Evolutionary conservation across 2,888 invertebrate species (phyloP), one percentile per base, ranked within the genome.

Genomic region (Hypolimnas misippus): DNA sequence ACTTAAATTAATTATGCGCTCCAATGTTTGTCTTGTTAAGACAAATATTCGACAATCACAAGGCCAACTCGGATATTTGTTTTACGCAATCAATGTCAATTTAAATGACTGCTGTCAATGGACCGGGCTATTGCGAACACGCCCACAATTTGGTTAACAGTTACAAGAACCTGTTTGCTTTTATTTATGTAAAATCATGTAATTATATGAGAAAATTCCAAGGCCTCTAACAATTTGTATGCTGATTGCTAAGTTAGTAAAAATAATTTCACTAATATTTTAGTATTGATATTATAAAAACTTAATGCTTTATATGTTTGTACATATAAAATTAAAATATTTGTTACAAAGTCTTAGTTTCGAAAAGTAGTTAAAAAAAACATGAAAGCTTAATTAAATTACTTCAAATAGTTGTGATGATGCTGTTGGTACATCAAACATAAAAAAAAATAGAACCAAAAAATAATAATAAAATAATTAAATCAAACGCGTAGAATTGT

Each of bases 51-150:
- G 72, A 78, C 76, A 79, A 83, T 82, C 81, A 77, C 76, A 78
- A 73, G 78, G 77, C 75, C 72, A 69, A 72, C 67, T 72, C 74
- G 82, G 84, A 83, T 83, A 81, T 87, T 87, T 83, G 76, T 73
- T 73, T 81, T 82, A 76, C 79, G 81, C 82, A 83, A 80, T 46
- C 66, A 57, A 57, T 57, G 63, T 60, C 66, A 60, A 60, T 61
- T 51, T 51, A 56, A 63, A 59, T 46, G 52, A 55, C 52, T 16
- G 17, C 42, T 53, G 57, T 62, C 52, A 57, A 29, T 57, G 25
- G 17, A n/a, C 17, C 19, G n/a, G 16, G 53, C 21, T 53, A 59
- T 53, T 57, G 58, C 54, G 35, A 52, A 62, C 65, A 65, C 62
- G 49, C 52, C 54, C 46, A 56, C 38, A 52, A 52, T 62, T 62